Evolutionary conservation across 1,140 invertebrate genomes (phyloP), one percentile per base, ranked within the genome.

Genomic region (Idris sp.): DNA sequence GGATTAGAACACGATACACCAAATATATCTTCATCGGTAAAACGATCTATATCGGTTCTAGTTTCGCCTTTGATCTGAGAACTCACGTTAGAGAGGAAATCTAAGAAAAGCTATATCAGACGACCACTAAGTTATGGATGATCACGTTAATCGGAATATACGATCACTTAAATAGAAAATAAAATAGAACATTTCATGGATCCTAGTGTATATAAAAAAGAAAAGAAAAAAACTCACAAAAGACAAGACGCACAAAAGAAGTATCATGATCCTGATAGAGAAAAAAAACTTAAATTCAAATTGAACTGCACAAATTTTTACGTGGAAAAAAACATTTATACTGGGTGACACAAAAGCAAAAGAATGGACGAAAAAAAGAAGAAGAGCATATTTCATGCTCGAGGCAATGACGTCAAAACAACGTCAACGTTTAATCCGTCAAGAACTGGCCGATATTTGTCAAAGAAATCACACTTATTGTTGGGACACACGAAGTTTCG

Each of bases 1-100:
- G 64, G 59, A 75, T 75, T 75, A 65, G 48, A 67, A 35, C 59
- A 41, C 61, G 71, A 74, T 74, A 67, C 31, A 46, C n/a, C n/a
- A 38, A 48, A 67, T 62, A 74, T 56, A 74, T 67, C 49, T 53
- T 53, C 54, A 59, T 61, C 59, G 28, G 54, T 61, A 49, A 54
- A 59, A 13, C 35, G 61, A 64, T 58, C 59, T 26, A 26, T 53
- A 31, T 64, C 58, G 68, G 43, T 2, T 58, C 35, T 44, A n/a
- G 15, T 72, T 72, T 62, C 43, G 43, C 11, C 13, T 38, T 56
- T 36, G 26, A 49, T 53, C n/a, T 33, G 18, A 30, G n/a, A 35
- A 30, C n/a, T n/a, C n/a, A 69, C 40, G 44, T 38, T 44, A 5
- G 25, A n/a, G n/a, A 30, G 49, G 58, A 58, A 72, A 62, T 62